Percentiles rank a stretch among this genome's conserved stretches.
Conservation (phyloP, 92 coral and sea anemone species). For the Siderastrea siderea region DNA sequence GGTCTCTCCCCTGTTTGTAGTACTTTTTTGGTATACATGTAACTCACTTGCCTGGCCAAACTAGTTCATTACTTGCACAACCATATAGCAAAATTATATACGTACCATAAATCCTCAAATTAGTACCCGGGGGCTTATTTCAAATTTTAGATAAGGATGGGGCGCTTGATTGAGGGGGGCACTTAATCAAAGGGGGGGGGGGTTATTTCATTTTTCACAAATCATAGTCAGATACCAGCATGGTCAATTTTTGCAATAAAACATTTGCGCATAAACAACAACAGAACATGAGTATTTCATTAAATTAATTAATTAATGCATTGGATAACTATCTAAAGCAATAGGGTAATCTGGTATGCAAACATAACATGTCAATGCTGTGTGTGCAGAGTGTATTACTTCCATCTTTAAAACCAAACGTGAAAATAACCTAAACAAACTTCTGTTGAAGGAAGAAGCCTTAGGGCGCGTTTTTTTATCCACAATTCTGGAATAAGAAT, state of each 20-base stretch:
- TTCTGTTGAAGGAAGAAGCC: constrained; percentile 27
- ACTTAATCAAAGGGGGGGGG: background rate
- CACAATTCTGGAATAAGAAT: too few relatives aligned
- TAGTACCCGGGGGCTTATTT: constrained; percentile 7
- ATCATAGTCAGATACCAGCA: too few relatives aligned
- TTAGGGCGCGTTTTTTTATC: too few relatives aligned
- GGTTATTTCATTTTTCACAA: too few relatives aligned
- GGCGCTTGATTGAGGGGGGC: background rate
- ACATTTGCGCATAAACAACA: too few relatives aligned
- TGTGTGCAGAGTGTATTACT: constrained; percentile 24
- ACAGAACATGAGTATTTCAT: too few relatives aligned
- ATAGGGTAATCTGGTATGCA: constrained; percentile 13
- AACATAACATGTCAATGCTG: constrained; percentile 10
- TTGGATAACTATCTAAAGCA: too few relatives aligned
- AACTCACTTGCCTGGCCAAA: constrained; percentile 24
- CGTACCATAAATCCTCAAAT: background rate
- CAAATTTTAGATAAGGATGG: constrained; percentile 5
- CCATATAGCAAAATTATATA: background rate
- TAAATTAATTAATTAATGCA: too few relatives aligned
- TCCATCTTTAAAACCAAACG: background rate
- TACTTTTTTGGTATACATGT: constrained; percentile 2
- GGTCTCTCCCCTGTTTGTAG: constrained; percentile 7
- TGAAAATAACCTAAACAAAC: constrained; percentile 17
- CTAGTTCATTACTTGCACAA: constrained; percentile 11
- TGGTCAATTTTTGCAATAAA: too few relatives aligned